Percentiles rank a stretch among this genome's conserved stretches.
These are phyloP conservation scores for Isurus oxyrinchus DNA, from an alignment of 2,113 vertebrate species.

Conservation along the genomic window DNA sequence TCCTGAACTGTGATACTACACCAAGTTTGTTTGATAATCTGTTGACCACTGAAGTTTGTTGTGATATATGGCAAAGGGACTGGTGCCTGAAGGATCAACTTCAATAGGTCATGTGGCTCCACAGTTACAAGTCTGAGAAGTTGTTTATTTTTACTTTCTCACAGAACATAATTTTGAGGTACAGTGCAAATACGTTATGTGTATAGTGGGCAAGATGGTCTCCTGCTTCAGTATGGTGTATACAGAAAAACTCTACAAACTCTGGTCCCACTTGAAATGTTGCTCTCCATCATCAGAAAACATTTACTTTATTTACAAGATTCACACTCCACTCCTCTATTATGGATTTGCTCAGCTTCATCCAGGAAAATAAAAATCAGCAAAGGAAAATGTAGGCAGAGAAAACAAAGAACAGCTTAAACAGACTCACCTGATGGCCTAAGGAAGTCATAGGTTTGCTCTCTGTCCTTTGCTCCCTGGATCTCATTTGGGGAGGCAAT, in stretches of 20 bases:
- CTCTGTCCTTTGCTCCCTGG: neutral
- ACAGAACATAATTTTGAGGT: neutral
- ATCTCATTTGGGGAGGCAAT: neutral
- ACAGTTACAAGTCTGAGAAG: neutral
- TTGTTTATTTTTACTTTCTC: neutral
- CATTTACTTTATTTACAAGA: neutral
- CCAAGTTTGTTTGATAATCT: neutral
- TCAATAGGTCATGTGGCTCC: neutral
- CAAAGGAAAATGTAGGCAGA: neutral
- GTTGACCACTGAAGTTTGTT: neutral
- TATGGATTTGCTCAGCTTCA: neutral
- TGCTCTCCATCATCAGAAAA: neutral
- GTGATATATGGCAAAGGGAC: neutral
- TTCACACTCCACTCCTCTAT: neutral
- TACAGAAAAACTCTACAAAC: neutral
- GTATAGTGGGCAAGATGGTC: neutral
- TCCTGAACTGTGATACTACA: neutral
- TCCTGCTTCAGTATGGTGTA: neutral
- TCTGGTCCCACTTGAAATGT: neutral
- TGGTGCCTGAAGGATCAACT: neutral
- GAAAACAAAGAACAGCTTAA: neutral
- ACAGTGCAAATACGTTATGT: neutral
- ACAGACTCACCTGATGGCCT: neutral
- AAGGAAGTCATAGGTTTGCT: too few relatives aligned
- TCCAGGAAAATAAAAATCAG: neutral